These are phyloP conservation scores for Seladonia tumulorum DNA, from an alignment of 2,888 invertebrate genomes.

Conservation along the genomic window DNA sequence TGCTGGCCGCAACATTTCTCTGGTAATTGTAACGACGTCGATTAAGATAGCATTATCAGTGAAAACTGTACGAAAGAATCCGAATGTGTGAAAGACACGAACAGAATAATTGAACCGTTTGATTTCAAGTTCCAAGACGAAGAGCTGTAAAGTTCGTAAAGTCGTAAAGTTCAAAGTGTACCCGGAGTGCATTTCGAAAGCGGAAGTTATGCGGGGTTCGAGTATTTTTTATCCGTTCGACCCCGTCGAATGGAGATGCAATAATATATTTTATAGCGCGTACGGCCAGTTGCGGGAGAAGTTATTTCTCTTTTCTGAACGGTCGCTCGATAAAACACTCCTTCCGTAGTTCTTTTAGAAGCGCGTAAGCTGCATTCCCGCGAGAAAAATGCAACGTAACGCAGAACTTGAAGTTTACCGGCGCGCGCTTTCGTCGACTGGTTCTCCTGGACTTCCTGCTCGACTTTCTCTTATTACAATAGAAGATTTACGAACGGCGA, in stretches of 20 bases:
- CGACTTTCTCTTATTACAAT: conserved; percentile 75
- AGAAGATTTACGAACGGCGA: conserved; percentile 52
- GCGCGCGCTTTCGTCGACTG: conserved; percentile 61
- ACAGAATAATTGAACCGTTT: neutral
- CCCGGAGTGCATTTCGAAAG: neutral
- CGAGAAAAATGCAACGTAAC: conserved; percentile 55
- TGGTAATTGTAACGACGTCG: neutral
- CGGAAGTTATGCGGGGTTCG: neutral
- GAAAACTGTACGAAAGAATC: neutral
- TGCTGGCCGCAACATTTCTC: neutral
- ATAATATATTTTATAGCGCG: neutral
- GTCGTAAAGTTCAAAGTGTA: neutral
- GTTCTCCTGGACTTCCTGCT: conserved; percentile 62
- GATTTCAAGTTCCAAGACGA: neutral
- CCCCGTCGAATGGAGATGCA: neutral
- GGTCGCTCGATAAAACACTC: conserved; percentile 12
- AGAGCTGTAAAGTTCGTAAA: too few relatives aligned
- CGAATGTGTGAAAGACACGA: neutral
- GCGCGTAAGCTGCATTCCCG: conserved; percentile 24
- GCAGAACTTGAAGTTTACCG: conserved; percentile 53
- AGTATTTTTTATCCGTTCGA: neutral
- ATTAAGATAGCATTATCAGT: neutral
- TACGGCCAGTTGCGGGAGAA: neutral
- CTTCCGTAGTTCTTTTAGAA: conserved; percentile 38
- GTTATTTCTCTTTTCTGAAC: neutral